Conservation (phyloP, 2,797 vertebrate species). For the Lagocephalus sceleratus region DNA sequence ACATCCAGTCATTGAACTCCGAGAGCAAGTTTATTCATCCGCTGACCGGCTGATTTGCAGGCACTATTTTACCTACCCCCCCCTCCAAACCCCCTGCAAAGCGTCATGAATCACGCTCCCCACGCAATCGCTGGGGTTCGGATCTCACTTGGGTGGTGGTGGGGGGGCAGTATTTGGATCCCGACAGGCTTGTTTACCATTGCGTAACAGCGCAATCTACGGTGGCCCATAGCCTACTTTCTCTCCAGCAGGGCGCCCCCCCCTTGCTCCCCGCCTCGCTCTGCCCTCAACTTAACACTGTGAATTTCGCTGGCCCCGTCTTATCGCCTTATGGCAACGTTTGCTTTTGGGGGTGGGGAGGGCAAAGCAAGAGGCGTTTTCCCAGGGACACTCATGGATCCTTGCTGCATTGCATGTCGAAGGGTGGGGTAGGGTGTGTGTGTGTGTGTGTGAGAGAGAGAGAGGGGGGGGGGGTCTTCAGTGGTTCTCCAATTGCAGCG, state of each 20-base stretch:
- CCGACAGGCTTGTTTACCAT: slow-evolving; percentile 43
- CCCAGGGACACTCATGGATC: slow-evolving; percentile 36
- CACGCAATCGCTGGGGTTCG: neutral
- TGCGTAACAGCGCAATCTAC: slow-evolving; percentile 49
- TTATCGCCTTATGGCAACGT: slow-evolving; percentile 57
- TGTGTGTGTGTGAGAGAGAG: neutral
- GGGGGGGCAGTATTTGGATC: slow-evolving; percentile 16
- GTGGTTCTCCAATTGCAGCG: too few species aligned
- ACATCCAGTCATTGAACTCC: slow-evolving; percentile 36
- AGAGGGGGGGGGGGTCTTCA: too few species aligned
- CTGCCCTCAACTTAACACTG: slow-evolving; percentile 23
- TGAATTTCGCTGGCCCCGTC: slow-evolving; percentile 50
- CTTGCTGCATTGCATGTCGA: slow-evolving; percentile 20
- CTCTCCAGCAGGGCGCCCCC: slow-evolving; percentile 16
- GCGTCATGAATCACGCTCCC: slow-evolving; percentile 1
- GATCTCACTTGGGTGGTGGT: slow-evolving; percentile 2
- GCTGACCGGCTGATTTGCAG: slow-evolving; percentile 1
- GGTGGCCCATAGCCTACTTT: slow-evolving; percentile 34
- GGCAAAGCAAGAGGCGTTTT: slow-evolving; percentile 44
- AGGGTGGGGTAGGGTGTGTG: neutral
- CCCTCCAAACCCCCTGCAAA: too few species aligned
- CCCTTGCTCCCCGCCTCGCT: slow-evolving; percentile 8
- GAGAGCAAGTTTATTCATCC: slow-evolving; percentile 27
- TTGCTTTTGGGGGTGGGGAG: slow-evolving; percentile 45
- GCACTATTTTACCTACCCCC: slow-evolving; percentile 11